These are phyloP conservation scores for Metacarcinus magister DNA, from an alignment of 2,888 invertebrate species.

Conservation along the genomic window DNA sequence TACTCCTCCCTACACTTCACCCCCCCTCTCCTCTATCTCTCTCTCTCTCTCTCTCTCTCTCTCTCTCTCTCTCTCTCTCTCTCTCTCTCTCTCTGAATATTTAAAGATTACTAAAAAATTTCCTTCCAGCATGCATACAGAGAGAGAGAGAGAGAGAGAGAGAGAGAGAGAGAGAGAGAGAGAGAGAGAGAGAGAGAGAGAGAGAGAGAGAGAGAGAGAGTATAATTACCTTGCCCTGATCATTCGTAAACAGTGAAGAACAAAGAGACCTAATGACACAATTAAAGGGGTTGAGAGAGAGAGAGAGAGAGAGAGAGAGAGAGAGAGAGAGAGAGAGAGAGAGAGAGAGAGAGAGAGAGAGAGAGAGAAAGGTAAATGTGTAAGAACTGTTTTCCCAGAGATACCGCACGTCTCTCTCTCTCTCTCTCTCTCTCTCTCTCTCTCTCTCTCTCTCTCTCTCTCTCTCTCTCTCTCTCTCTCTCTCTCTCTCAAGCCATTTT, in stretches of 20 bases:
- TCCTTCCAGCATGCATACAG: not conserved
- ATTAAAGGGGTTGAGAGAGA: slow-evolving; percentile 35
- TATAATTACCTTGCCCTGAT: not conserved
- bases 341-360: not conserved
- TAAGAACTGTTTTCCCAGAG: not conserved
- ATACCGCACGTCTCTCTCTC: slow-evolving; percentile 22
- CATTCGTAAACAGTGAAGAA: not conserved
- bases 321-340: slow-evolving; percentile 26
- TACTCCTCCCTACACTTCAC: not conserved
- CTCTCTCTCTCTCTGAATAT: slow-evolving; percentile 18
- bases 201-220: slow-evolving; percentile 30
- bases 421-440: not conserved
- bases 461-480: slow-evolving; percentile 31
- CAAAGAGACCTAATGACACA: slow-evolving; percentile 40
- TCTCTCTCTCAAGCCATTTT: slow-evolving; percentile 45
- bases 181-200: slow-evolving; percentile 64
- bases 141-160: slow-evolving; percentile 61
- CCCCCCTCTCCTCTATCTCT: not conserved
- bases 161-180: slow-evolving; percentile 64
- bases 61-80: slow-evolving; percentile 34
- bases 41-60: slow-evolving; percentile 17
- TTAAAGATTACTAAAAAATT: not conserved
- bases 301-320: slow-evolving; percentile 64
- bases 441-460: not conserved
- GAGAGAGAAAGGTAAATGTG: not conserved